Percentiles rank a stretch among this genome's conserved stretches.
Evolutionary conservation across 2,113 vertebrate species (phyloP).

Genomic region (Erpornis zantholeuca): DNA sequence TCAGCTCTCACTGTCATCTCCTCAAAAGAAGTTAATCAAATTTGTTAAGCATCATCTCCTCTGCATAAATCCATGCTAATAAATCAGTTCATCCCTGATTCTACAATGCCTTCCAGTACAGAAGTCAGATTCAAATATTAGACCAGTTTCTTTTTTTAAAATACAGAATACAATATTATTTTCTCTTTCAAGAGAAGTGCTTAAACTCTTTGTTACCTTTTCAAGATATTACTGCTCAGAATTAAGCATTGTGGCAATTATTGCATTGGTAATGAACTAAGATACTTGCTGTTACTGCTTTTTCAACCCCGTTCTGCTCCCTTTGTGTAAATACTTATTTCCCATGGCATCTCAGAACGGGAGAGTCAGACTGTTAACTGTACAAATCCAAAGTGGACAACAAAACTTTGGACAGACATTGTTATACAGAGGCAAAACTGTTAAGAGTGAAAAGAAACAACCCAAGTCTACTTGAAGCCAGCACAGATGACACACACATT

Average conservation of each 20-base stretch:
- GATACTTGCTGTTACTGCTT: conserved; percentile 20
- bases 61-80: conserved; percentile 57
- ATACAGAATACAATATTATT: conserved; percentile 30
- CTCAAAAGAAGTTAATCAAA: conserved; percentile 73
- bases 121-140: conserved; percentile 54
- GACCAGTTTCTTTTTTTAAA: neutral
- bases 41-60: conserved; percentile 71
- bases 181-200: conserved; percentile 23
- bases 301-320: conserved; percentile 3
- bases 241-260: conserved; percentile 35
- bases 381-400: conserved; percentile 19
- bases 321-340: neutral
- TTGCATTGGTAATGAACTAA: conserved; percentile 7
- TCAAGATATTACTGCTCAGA: conserved; percentile 12
- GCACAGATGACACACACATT: neutral
- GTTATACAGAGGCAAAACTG: neutral
- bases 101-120: conserved; percentile 58
- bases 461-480: neutral
- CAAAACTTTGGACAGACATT: neutral
- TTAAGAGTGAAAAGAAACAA: conserved; percentile 14
- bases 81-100: conserved; percentile 62
- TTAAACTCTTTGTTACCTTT: conserved; percentile 25
- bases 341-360: neutral
- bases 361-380: neutral
- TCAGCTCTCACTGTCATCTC: conserved; percentile 71